These are phyloP conservation scores for Sepioteuthis lessoniana DNA, from an alignment of 2,888 invertebrate species.

Conservation along the genomic window DNA sequence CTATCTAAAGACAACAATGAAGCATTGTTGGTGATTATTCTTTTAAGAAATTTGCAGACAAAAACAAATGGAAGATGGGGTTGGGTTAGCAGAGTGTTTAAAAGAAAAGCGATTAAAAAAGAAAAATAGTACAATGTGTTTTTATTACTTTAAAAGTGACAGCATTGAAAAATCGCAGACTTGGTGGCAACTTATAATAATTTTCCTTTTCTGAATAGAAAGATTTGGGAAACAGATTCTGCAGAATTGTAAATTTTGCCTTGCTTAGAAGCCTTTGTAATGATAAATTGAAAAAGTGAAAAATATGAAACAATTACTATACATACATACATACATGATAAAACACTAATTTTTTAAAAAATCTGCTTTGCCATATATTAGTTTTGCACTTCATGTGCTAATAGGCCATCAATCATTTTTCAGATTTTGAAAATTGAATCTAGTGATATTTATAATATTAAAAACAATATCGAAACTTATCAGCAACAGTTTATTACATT, in stretches of 20 bases:
- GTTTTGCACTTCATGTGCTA: too few species aligned
- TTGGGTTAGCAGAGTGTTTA: background rate
- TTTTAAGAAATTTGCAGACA: background rate
- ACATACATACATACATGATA: too few species aligned
- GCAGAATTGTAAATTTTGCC: background rate
- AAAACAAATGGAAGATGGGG: background rate
- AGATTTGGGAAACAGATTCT: too few species aligned
- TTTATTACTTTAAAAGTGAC: background rate
- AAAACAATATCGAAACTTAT: too few species aligned
- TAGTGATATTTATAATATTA: too few species aligned
- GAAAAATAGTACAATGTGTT: background rate
- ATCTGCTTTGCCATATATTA: too few species aligned
- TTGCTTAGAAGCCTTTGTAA: background rate
- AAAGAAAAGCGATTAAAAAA: background rate
- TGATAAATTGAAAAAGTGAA: background rate
- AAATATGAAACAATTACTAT: too few species aligned
- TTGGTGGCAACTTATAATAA: background rate
- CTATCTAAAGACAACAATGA: background rate
- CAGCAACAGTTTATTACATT: too few species aligned
- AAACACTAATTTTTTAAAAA: too few species aligned
- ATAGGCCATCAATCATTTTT: too few species aligned
- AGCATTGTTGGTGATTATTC: background rate
- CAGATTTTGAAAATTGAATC: too few species aligned
- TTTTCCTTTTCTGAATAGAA: background rate
- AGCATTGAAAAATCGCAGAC: background rate